Conservation (phyloP, 2,797 vertebrate genomes). For the Silurus aristotelis region DNA sequence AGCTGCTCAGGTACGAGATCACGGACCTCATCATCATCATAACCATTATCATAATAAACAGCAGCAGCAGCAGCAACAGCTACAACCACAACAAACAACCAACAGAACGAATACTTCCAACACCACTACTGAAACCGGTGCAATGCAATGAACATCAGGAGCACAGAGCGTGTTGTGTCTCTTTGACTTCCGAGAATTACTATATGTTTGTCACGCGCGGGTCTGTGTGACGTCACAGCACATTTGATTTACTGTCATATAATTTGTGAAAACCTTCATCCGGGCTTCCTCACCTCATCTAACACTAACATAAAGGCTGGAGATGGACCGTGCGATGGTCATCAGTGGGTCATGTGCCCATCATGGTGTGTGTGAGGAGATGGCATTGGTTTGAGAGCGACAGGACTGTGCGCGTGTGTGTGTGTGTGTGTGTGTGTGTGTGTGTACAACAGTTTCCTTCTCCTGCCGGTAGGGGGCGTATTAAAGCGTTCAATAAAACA, state of each 20-base stretch:
- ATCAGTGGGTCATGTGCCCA: background rate
- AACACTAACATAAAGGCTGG: background rate
- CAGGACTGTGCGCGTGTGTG: background rate
- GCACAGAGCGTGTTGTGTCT: too few species aligned
- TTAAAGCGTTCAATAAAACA: background rate
- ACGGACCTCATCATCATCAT: conserved; percentile 54
- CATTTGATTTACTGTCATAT: background rate
- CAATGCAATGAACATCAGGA: background rate
- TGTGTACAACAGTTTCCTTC: background rate
- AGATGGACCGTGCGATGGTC: background rate
- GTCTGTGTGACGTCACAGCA: background rate
- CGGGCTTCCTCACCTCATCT: background rate
- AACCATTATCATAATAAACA: background rate
- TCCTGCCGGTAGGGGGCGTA: background rate
- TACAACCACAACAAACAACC: too few species aligned
- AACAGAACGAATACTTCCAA: too few species aligned
- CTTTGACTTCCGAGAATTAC: too few species aligned
- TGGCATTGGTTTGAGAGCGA: background rate
- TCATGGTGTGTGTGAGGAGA: background rate
- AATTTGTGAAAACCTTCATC: background rate
- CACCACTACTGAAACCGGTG: background rate
- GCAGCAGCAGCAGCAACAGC: background rate
- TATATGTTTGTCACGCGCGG: background rate
- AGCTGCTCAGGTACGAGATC: conserved; percentile 73
- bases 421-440: background rate